Conservation (phyloP, 1,140 invertebrate genomes). For the Leptinotarsa texana region DNA sequence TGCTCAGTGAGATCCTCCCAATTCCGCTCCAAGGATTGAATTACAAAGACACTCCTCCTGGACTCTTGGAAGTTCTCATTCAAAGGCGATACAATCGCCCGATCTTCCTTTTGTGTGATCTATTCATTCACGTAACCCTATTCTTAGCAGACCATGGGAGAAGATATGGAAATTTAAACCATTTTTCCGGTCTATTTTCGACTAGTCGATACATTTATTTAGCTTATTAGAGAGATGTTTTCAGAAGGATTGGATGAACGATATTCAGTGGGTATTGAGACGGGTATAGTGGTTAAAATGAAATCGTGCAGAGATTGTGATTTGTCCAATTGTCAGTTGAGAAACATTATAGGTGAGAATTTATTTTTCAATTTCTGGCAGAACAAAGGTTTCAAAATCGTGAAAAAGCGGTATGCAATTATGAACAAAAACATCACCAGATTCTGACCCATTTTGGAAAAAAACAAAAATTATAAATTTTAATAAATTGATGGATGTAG, state of each 20-base stretch:
- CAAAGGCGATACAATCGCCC: slow-evolving; percentile 15
- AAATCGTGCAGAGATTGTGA: background rate
- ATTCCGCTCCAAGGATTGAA: slow-evolving; percentile 48
- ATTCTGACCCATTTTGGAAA: too few species aligned
- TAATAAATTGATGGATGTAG: too few species aligned
- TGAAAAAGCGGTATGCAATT: too few species aligned
- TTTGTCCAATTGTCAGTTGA: background rate
- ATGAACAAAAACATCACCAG: too few species aligned
- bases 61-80: slow-evolving; percentile 23
- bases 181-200: slow-evolving; percentile 27
- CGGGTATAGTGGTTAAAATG: background rate
- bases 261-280: background rate
- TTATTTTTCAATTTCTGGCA: background rate
- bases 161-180: slow-evolving; percentile 28
- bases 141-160: slow-evolving; percentile 20
- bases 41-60: slow-evolving; percentile 44
- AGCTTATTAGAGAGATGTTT: background rate
- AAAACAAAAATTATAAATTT: too few species aligned
- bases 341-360: background rate
- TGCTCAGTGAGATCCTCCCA: slow-evolving; percentile 49
- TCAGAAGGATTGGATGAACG: background rate
- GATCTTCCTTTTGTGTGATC: slow-evolving; percentile 36
- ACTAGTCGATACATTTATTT: slow-evolving; percentile 3
- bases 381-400: too few species aligned
- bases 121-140: slow-evolving; percentile 32